phyloP scores from a whole-genome alignment of 2,888 invertebrate species.

The Protophormia terraenovae region DNA sequence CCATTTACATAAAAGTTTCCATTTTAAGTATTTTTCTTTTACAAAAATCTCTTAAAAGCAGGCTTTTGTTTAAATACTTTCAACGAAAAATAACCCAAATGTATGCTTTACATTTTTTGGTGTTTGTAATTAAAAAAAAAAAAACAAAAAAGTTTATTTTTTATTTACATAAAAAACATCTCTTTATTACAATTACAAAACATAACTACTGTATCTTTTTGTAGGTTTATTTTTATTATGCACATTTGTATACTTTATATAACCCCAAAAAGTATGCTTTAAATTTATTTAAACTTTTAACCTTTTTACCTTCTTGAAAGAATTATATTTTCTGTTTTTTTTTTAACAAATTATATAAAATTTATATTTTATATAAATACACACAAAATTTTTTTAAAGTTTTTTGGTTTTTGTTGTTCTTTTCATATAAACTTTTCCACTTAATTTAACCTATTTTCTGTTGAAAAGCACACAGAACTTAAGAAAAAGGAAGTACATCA shows the following conservation, averaged over 20 bases:
- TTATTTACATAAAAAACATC: too few relatives aligned
- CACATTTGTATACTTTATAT: neutral
- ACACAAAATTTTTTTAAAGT: neutral
- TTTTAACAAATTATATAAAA: too few relatives aligned
- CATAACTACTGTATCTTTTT: neutral
- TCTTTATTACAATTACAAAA: neutral
- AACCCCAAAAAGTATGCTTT: slow-evolving; percentile 16
- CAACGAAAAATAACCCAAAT: neutral
- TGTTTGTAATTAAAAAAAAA: neutral
- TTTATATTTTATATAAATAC: too few relatives aligned
- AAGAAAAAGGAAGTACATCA: neutral
- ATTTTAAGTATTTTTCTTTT: neutral
- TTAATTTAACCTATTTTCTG: slow-evolving; percentile 44
- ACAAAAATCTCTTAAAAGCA: neutral
- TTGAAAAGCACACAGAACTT: neutral
- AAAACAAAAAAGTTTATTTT: neutral
- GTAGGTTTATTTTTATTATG: slow-evolving; percentile 1
- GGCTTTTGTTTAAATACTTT: neutral
- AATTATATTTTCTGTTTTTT: too few relatives aligned
- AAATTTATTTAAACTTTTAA: neutral
- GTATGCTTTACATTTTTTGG: slow-evolving; percentile 2
- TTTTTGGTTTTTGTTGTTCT: neutral
- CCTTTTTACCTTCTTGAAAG: neutral
- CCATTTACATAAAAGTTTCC: neutral
- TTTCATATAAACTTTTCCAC: slow-evolving; percentile 30